A percentile compares a stretch with the other conserved stretches of the same genome.
Evolutionary conservation across 2,888 invertebrate genomes (phyloP).

Genomic region (Crocallis elinguaria): DNA sequence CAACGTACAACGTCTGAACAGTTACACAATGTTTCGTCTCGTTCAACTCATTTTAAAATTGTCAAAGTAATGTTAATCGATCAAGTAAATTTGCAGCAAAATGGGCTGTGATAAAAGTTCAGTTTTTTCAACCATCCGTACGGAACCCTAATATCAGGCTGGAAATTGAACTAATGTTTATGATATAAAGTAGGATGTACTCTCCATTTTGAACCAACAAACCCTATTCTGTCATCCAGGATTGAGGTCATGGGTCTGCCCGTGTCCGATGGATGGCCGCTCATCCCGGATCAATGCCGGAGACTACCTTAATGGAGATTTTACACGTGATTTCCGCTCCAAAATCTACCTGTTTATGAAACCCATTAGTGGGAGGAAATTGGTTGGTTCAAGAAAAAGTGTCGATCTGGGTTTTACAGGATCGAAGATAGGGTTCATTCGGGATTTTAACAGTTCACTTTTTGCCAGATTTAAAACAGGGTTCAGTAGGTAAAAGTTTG

Average conservation of each 20-base stretch:
- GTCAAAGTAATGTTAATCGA: too few relatives aligned
- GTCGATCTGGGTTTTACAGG: neutral
- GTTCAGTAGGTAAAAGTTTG: too few relatives aligned
- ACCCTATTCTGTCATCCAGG: constrained; percentile 57
- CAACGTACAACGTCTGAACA: too few relatives aligned
- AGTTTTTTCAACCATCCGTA: too few relatives aligned
- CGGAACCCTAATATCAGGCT: too few relatives aligned
- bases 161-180: too few relatives aligned
- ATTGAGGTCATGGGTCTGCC: constrained; percentile 78
- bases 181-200: neutral
- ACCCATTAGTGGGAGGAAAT: constrained; percentile 49
- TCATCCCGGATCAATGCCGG: constrained; percentile 78
- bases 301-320: constrained; percentile 80
- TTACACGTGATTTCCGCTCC: constrained; percentile 80
- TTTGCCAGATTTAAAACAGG: too few relatives aligned
- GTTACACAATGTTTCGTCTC: too few relatives aligned
- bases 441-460: too few relatives aligned
- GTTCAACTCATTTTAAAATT: too few relatives aligned
- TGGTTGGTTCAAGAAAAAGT: neutral
- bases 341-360: constrained; percentile 59
- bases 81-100: too few relatives aligned
- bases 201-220: constrained; percentile 36
- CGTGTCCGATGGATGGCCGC: constrained; percentile 75
- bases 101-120: too few relatives aligned
- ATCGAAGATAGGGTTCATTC: neutral